Evolutionary conservation across 2,888 invertebrate species (phyloP), one percentile per base, ranked within the genome.

Genomic region (Heteromyza rotundicornis): DNA sequence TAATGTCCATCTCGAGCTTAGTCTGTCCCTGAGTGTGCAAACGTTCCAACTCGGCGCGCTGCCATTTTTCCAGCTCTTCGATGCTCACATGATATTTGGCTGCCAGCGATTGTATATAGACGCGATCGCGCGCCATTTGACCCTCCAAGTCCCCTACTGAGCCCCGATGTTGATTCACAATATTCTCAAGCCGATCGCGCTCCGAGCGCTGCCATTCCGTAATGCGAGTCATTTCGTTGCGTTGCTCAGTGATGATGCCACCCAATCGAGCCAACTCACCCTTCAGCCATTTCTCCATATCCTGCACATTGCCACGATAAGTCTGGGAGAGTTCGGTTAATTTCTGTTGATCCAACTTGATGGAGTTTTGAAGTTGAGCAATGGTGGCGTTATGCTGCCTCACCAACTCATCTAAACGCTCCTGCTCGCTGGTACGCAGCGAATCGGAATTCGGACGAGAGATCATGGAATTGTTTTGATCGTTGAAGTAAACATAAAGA

Each of bases 21-120:
- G 64, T 40, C 32, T 80, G 76, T 3, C 72, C 73, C 17, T 76
- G 72, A 40, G 73, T 69, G 27, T 79, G 77, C 40, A 82, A 66
- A 2, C 82, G 75, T n/a, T 76, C 70, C 52, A 82, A 49, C 54
- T 82, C 82, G 20, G 75, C 67, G 2, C 74, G 73, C 57, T 82
- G 82, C 82, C 82, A 82, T 23, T 76, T 75, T 60, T 80, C 81
- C 7, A 82, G 67, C 35, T 82, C 82, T 17, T 80, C 80, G 50
- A 82, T 74, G 36, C 75, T 77, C 1, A 82, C 76, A 14, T 81
- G 77, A 56, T 82, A 82, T 50, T 81, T 80, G 24, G 71, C 69
- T 2, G 81, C 80, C 62, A 82, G 40, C 7, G 65, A 67, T 62
- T 79, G 72, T 0, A 82, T 71, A 16, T 82, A 79, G 27, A 59